Evolutionary conservation across 2,113 vertebrate genomes (phyloP).

Genomic region (Lampris incognitus): DNA sequence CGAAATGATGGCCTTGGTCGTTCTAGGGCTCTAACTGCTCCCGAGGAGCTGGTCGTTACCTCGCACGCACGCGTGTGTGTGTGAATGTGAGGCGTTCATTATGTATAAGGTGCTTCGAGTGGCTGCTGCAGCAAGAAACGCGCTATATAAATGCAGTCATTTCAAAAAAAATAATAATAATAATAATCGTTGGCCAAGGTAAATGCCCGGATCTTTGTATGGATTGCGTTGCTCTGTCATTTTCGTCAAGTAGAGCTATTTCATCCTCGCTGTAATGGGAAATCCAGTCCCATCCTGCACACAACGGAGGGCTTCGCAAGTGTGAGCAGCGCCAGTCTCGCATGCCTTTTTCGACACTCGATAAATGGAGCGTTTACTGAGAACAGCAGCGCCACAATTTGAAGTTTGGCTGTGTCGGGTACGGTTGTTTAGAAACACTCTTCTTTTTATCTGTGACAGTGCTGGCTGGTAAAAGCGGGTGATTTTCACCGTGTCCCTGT

Average conservation of each 20-base stretch:
- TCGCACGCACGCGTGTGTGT: no score
- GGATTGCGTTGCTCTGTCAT: not conserved
- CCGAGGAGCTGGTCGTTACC: no score
- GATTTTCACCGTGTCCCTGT: conserved; percentile 5
- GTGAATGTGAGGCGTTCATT: no score
- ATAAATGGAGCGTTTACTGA: conserved; percentile 9
- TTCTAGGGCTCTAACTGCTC: no score
- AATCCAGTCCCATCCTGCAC: not conserved
- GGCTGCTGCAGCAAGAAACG: no score
- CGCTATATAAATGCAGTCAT: no score
- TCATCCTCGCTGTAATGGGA: not conserved
- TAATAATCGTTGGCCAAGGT: not conserved
- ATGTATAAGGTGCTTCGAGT: no score
- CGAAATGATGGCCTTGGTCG: no score
- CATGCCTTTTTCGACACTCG: not conserved
- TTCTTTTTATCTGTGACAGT: conserved; percentile 46
- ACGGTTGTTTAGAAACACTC: not conserved
- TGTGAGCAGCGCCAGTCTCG: not conserved
- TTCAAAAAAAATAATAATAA: no score
- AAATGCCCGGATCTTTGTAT: not conserved
- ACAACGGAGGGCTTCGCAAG: not conserved
- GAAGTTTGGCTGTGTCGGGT: not conserved
- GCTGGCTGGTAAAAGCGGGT: conserved; percentile 52
- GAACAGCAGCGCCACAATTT: conserved; percentile 28
- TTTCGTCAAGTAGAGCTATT: not conserved